Base-by-base conservation (phyloP, 2,113 vertebrate genomes). In the Paracanthobrama guichenoti region DNA sequence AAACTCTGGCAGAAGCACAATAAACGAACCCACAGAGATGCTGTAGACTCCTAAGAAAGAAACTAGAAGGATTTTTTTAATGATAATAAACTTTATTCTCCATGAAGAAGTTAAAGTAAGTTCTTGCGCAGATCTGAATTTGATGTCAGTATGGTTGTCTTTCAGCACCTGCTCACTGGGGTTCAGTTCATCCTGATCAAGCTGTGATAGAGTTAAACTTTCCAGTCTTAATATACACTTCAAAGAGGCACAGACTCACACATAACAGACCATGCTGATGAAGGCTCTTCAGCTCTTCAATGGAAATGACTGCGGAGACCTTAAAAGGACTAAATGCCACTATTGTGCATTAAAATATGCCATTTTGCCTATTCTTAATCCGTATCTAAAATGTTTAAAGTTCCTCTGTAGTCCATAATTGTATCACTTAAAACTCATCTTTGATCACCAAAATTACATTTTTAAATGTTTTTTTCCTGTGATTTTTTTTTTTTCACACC, bases 171-270 rank as follows among this genome's bases (percentile, higher is more conserved):
- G 74, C 20, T n/a, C 9, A 1, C 53, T 8, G 18, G 12, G 50
- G 74, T 77, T 39, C 20, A 57, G 74, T 59, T 77, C 53, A 59
- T n/a, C 28, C 20, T 60, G 35, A 78, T 78, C 31, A 42, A 60
- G 22, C 74, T 59, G 53, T 24, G 20, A 39, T 8, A 35, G 50
- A 75, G 46, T 26, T 53, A 16, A 18, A 6, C 12, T 78, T 78
- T 13, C 35, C 22, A 78, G 31, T 42, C 74, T 57, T 35, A 76
- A 39, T 39, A 39, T 76, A 57, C 31, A 78, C 76, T 60, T 78
- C 76, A 42, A 42, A 77, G 53, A 78, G 42, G 76, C 35, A 44
- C 76, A 78, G 24, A 60, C 55, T 78, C 55, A 20, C 50, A 20
- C 16, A 42, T 60, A 60, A 44, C 55, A 78, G 76, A 44, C 31